Evolutionary conservation across 2,888 invertebrate genomes (phyloP).

Genomic region (Leptinotarsa rubiginosa): DNA sequence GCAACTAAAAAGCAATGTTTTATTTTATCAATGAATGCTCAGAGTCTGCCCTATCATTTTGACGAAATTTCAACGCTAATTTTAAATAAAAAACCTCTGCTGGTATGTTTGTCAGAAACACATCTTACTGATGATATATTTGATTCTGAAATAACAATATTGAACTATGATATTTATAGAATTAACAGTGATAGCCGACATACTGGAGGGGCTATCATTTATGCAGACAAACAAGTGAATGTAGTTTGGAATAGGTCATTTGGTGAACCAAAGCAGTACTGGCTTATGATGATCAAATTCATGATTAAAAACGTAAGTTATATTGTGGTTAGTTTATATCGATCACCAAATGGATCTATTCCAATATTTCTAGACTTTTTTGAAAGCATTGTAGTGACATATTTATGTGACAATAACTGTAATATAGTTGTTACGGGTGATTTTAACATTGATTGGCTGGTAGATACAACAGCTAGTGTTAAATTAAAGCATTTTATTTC

Average conservation of each 20-base stretch:
- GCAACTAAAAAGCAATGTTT: too few species aligned
- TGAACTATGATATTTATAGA: too few species aligned
- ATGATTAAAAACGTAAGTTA: conserved; percentile 2
- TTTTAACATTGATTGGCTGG: conserved; percentile 17
- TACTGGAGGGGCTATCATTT: background rate
- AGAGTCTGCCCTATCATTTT: too few species aligned
- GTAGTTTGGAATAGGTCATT: too few species aligned
- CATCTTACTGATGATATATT: too few species aligned
- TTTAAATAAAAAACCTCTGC: too few species aligned
- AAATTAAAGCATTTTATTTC: background rate
- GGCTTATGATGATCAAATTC: background rate
- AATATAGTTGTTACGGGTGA: conserved; percentile 18
- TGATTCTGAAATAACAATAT: too few species aligned
- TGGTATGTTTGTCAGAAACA: too few species aligned
- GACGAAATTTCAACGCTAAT: too few species aligned
- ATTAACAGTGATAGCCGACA: background rate
- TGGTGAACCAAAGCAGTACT: too few species aligned
- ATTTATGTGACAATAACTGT: conserved; percentile 9
- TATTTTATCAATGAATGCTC: too few species aligned
- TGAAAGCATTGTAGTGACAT: background rate
- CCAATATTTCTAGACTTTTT: background rate
- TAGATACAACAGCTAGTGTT: background rate
- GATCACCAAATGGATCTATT: conserved; percentile 15
- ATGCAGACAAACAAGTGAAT: background rate
- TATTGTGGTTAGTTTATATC: conserved; percentile 8